Conservation (phyloP, 2,888 invertebrate species). For the Mesochorus sp. region DNA sequence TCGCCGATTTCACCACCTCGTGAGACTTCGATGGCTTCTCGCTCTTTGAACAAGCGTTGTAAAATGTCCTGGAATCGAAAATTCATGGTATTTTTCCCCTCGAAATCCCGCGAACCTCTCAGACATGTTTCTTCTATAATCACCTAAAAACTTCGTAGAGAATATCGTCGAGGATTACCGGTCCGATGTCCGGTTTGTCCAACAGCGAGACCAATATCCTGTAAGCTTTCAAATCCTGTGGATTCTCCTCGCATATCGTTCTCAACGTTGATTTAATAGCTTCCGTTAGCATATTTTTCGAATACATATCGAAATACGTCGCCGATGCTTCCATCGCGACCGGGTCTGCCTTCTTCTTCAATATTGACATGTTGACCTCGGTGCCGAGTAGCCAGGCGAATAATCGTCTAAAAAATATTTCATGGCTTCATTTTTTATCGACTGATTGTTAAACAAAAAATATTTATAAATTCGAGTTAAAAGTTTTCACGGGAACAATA, state of each 20-base stretch:
- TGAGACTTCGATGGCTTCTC: conserved; percentile 82
- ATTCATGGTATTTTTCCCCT: background rate
- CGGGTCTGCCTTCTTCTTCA: conserved; percentile 72
- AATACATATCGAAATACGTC: conserved; percentile 87
- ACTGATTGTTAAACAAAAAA: no score
- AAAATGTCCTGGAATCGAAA: conserved; percentile 75
- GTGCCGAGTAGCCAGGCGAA: conserved; percentile 93
- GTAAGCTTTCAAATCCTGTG: conserved; percentile 88
- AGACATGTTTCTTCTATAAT: conserved; percentile 21
- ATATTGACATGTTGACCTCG: conserved; percentile 84
- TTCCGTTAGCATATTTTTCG: conserved; percentile 87
- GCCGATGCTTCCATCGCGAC: conserved; percentile 78
- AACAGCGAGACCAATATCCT: conserved; percentile 91
- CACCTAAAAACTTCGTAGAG: conserved; percentile 90
- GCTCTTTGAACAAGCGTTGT: conserved; percentile 76
- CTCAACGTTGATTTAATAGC: conserved; percentile 86
- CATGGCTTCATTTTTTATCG: no score
- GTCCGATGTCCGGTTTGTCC: conserved; percentile 94
- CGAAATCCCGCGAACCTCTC: no score
- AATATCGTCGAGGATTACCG: conserved; percentile 89
- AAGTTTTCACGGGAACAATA: no score
- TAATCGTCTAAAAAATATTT: conserved; percentile 85
- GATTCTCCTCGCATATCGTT: conserved; percentile 84
- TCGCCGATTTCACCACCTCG: conserved; percentile 92
- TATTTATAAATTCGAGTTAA: no score